Evolutionary conservation across 2,888 invertebrate genomes (phyloP), one percentile per base, ranked within the genome.

Genomic region (Agonopterix heracliana): DNA sequence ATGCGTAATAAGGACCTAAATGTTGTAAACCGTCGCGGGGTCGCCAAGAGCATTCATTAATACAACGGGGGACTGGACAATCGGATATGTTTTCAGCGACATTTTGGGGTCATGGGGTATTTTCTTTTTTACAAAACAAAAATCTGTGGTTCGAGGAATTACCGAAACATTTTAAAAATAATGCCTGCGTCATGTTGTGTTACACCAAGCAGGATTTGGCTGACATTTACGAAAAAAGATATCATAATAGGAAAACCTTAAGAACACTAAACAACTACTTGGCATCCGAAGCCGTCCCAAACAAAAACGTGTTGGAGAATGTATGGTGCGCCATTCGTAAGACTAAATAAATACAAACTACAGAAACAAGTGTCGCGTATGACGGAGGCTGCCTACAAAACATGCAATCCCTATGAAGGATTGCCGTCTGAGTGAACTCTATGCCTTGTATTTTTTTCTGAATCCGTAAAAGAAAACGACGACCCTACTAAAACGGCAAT

Each of bases 1-100:
- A 85, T 85, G 73, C 81, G 80, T 81, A 88, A 87, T 85, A 84
- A 84, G 82, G 77, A 70, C 70, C 75, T 79, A 81, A 85, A 80
- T 81, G 78, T 79, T 84, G 76, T 78, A 81, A 79, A 74, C 78
- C 71, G 60, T 74, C 68, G 67, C 64, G 58, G 69, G 74, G 70
- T 71, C 68, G 64, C 69, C 67, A 66, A 75, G 72, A 72, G 75
- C 69, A 67, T 73, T 74, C 71, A 82, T 83, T 79, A 76, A 71
- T 70, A 70, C 70, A 71, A 68, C 66, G 54, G 68, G 69, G 70
- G 66, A 65, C 66, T 64, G 74, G 78, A 77, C 77, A 72, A 74
- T 72, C 66, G 67, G 65, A 68, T 70, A 69, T 66, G 64, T 61
- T 70, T 64, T 59, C 53, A 63, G 55, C 49, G 40, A 52, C 41